Conservation (phyloP, 2,113 vertebrate species). For the Pogona vitticeps region DNA sequence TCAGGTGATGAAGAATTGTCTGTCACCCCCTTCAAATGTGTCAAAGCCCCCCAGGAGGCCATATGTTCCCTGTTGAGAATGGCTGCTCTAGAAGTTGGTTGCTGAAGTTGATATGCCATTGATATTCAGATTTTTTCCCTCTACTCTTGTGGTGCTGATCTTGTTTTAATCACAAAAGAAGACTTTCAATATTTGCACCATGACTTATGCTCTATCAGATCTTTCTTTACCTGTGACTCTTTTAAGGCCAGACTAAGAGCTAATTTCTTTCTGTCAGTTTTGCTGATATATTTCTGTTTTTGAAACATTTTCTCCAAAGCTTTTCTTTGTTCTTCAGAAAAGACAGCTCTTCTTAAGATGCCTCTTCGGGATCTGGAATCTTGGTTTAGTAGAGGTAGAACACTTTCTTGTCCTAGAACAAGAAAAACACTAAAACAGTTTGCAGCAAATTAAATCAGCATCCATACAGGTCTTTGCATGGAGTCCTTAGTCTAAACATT, state of each 20-base stretch:
- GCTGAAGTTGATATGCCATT: background rate
- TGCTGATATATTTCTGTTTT: constrained; percentile 98
- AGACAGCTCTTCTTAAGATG: constrained; percentile 94
- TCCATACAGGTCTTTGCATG: background rate
- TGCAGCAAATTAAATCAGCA: background rate
- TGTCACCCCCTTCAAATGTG: too few species aligned
- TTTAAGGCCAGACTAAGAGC: constrained; percentile 90
- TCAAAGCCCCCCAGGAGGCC: too few species aligned
- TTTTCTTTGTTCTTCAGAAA: constrained; percentile 95
- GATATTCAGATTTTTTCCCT: constrained; percentile 25
- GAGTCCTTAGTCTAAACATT: background rate
- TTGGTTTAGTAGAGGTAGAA: constrained; percentile 82
- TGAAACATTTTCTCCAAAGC: constrained; percentile 95
- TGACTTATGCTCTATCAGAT: background rate
- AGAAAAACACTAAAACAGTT: constrained; percentile 30
- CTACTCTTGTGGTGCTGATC: background rate
- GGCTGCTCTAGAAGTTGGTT: background rate
- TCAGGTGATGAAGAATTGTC: too few species aligned
- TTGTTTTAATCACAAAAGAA: constrained; percentile 19
- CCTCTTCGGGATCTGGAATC: constrained; percentile 88
- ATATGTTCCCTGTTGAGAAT: too few species aligned
- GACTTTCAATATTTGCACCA: constrained; percentile 28
- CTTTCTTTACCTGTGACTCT: constrained; percentile 89
- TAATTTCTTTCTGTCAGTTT: constrained; percentile 92
- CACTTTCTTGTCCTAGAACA: constrained; percentile 78